Conservation (phyloP, 2,113 vertebrate genomes). For the Aviceda subcristata region DNA sequence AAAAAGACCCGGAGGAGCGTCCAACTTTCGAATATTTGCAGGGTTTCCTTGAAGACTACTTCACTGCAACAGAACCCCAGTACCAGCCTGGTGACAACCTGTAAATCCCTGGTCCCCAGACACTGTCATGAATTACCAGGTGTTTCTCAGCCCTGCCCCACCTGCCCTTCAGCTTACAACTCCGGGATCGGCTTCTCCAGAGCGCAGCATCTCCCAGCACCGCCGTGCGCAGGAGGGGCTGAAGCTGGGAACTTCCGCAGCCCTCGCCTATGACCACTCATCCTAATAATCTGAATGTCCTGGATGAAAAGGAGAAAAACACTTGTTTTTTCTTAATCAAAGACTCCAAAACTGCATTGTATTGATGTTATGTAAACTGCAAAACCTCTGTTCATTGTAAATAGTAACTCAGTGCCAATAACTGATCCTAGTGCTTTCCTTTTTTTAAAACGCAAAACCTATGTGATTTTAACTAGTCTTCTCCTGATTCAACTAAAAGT, state of each 20-base stretch:
- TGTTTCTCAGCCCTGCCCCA: conserved; percentile 34
- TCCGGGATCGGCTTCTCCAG: conserved; percentile 61
- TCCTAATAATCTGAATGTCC: conserved; percentile 75
- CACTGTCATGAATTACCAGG: conserved; percentile 45
- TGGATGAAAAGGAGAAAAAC: conserved; percentile 75
- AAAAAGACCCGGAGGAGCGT: conserved; percentile 94
- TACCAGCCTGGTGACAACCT: conserved; percentile 99
- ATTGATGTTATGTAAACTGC: conserved; percentile 83
- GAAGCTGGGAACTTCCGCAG: conserved; percentile 75
- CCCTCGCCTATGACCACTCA: conserved; percentile 73
- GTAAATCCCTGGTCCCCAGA: conserved; percentile 68
- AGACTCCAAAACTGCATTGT: conserved; percentile 80
- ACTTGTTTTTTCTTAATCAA: conserved; percentile 70
- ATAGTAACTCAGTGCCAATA: conserved; percentile 91
- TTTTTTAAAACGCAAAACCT: conserved; percentile 81
- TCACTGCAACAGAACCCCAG: conserved; percentile 98
- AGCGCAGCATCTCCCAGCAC: conserved; percentile 68
- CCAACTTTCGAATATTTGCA: conserved; percentile 98
- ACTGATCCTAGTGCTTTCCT: conserved; percentile 86
- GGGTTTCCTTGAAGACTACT: conserved; percentile 99
- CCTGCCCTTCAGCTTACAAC: conserved; percentile 64
- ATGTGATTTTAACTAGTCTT: conserved; percentile 84
- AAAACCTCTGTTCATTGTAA: conserved; percentile 89
- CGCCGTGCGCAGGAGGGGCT: conserved; percentile 66
- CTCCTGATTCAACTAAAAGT: conserved; percentile 81